phyloP scores from a whole-genome alignment of 1,140 invertebrate genomes.

The Argopecten irradians region DNA sequence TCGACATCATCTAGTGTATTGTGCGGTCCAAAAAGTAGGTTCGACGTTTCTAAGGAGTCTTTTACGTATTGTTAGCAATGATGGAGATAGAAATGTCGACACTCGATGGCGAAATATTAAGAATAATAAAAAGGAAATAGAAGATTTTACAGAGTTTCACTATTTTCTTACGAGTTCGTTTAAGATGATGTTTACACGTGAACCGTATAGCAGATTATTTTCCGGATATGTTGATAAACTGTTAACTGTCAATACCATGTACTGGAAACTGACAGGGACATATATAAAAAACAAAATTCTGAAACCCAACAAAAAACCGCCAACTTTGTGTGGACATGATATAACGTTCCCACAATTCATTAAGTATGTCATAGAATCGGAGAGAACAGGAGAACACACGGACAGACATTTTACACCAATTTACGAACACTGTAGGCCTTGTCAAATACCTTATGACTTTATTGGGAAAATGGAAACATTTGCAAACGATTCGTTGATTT shows the following conservation, averaged over 20 bases:
- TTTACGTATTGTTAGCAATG: not conserved
- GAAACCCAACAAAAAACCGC: not conserved
- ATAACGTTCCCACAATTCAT: constrained; percentile 59
- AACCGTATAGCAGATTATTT: constrained; percentile 50
- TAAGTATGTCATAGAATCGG: constrained; percentile 51
- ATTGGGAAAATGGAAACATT: constrained; percentile 60
- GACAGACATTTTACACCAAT: constrained; percentile 57
- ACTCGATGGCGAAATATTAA: not conserved
- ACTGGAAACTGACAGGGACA: constrained; percentile 42
- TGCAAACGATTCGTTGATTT: constrained; percentile 46
- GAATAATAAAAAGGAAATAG: not conserved
- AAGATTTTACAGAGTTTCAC: constrained; percentile 35
- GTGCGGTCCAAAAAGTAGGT: constrained; percentile 52
- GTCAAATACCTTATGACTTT: constrained; percentile 56
- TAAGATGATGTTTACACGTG: constrained; percentile 54
- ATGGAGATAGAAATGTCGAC: not conserved
- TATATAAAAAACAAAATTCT: constrained; percentile 24
- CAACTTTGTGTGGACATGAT: constrained; percentile 48
- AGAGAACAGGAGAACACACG: not conserved
- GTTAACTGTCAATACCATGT: constrained; percentile 43
- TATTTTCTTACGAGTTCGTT: constrained; percentile 29
- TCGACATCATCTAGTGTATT: constrained; percentile 38
- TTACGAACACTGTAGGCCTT: constrained; percentile 53
- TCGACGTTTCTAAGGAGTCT: constrained; percentile 46
- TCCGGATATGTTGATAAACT: constrained; percentile 57